These are phyloP conservation scores for Lucinisca nassula DNA, from an alignment of 2,888 invertebrate species.

Conservation along the genomic window DNA sequence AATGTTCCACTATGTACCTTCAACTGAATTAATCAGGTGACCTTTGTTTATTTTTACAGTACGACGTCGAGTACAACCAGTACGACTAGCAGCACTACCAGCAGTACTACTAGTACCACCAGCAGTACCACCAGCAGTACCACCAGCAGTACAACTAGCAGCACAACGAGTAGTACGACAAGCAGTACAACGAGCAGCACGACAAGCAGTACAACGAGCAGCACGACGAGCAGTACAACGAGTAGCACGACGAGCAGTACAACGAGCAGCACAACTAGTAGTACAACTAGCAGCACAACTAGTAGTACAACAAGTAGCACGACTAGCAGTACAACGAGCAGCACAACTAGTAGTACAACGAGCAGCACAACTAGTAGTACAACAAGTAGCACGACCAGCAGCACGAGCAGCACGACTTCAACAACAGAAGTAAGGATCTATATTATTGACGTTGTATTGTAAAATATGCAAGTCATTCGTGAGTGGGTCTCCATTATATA, in stretches of 20 bases:
- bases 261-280: background rate
- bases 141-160: constrained; percentile 3
- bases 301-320: background rate
- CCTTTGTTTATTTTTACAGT: too few relatives aligned
- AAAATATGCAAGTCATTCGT: too few relatives aligned
- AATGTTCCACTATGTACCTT: too few relatives aligned
- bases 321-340: background rate
- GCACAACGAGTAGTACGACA: background rate
- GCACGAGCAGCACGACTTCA: background rate
- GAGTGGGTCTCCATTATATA: too few relatives aligned
- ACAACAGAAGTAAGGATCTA: background rate
- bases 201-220: background rate
- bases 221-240: background rate
- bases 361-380: constrained; percentile 6
- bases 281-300: background rate
- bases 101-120: background rate
- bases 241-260: constrained; percentile 1
- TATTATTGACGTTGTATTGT: too few relatives aligned
- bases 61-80: background rate
- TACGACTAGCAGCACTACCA: background rate
- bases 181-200: constrained; percentile 7
- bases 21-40: too few relatives aligned
- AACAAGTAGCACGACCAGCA: background rate
- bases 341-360: background rate
- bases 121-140: background rate